Evolutionary conservation across 2,113 vertebrate species (phyloP).

Genomic region (western clawed frog (Xenopus tropicalis)): DNA sequence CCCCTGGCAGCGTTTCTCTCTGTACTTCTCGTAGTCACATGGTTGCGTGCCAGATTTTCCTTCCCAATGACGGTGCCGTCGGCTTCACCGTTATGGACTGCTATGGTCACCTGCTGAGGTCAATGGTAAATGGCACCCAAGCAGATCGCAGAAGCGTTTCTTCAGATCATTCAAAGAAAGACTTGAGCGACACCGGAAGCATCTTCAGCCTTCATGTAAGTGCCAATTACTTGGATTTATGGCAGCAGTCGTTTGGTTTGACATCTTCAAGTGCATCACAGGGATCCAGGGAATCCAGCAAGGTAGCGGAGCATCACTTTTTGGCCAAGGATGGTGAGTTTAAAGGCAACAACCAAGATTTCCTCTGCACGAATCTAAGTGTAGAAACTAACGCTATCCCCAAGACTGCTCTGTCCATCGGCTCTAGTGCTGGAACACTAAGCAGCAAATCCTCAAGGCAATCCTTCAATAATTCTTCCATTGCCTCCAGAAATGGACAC

Average conservation of each 20-base stretch:
- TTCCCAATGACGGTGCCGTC: conserved; percentile 55
- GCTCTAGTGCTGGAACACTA: neutral
- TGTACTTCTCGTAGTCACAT: conserved; percentile 54
- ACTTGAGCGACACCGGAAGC: conserved; percentile 53
- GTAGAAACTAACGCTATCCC: too few relatives aligned
- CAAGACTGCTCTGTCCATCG: neutral
- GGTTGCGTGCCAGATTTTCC: conserved; percentile 68
- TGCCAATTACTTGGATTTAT: conserved; percentile 50
- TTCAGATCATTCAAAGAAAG: conserved; percentile 47
- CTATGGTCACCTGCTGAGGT: conserved; percentile 57
- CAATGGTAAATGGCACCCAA: conserved; percentile 19
- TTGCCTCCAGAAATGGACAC: conserved; percentile 15
- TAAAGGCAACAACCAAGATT: conserved; percentile 31
- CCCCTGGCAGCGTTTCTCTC: conserved; percentile 47
- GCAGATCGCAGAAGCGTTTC: conserved; percentile 35
- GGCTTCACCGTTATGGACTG: conserved; percentile 70
- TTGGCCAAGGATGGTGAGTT: conserved; percentile 38
- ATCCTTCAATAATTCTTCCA: neutral
- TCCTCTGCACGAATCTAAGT: neutral
- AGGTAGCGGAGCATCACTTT: neutral
- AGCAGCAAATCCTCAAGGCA: conserved; percentile 30
- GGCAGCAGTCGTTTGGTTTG: conserved; percentile 65
- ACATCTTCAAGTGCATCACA: conserved; percentile 49
- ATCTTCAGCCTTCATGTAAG: conserved; percentile 48
- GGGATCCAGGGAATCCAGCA: too few relatives aligned